Percentiles rank a stretch among this genome's conserved stretches.
phyloP scores from a whole-genome alignment of 2,888 invertebrate species.

The Pandemis heparana region DNA sequence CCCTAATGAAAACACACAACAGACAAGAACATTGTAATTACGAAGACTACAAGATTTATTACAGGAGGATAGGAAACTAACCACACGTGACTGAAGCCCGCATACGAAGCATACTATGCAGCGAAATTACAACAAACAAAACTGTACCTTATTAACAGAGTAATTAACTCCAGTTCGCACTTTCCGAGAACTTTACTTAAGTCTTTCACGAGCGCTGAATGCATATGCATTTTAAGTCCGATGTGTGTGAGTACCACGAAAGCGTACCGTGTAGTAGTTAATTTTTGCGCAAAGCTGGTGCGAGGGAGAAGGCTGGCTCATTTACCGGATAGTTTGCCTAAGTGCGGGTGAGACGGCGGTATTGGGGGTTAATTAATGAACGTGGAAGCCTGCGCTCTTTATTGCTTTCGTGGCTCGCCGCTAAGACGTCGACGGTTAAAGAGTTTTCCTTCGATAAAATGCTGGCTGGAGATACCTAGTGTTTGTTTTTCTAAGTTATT shows the following conservation, averaged over 20 bases:
- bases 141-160: conserved; percentile 66
- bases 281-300: conserved; percentile 86
- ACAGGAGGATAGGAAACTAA: conserved; percentile 80
- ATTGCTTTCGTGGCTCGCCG: conserved; percentile 85
- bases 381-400: conserved; percentile 86
- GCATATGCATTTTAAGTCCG: conserved; percentile 79
- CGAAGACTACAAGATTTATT: conserved; percentile 83
- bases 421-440: conserved; percentile 82
- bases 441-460: conserved; percentile 82
- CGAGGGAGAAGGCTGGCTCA: conserved; percentile 78
- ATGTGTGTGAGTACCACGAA: conserved; percentile 76
- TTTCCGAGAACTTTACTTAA: conserved; percentile 56
- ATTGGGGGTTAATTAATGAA: conserved; percentile 85
- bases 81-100: conserved; percentile 75
- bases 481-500: conserved; percentile 62
- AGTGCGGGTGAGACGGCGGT: conserved; percentile 73
- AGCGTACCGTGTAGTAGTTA: conserved; percentile 82
- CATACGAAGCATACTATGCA: conserved; percentile 59
- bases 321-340: conserved; percentile 79
- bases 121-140: conserved; percentile 62
- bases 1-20: conserved; percentile 83
- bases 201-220: conserved; percentile 61
- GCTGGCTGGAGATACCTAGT: conserved; percentile 57
- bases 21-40: conserved; percentile 85
- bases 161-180: conserved; percentile 72